These are phyloP conservation scores for Deroplatys truncata DNA, from an alignment of 2,888 invertebrate genomes.

Conservation along the genomic window DNA sequence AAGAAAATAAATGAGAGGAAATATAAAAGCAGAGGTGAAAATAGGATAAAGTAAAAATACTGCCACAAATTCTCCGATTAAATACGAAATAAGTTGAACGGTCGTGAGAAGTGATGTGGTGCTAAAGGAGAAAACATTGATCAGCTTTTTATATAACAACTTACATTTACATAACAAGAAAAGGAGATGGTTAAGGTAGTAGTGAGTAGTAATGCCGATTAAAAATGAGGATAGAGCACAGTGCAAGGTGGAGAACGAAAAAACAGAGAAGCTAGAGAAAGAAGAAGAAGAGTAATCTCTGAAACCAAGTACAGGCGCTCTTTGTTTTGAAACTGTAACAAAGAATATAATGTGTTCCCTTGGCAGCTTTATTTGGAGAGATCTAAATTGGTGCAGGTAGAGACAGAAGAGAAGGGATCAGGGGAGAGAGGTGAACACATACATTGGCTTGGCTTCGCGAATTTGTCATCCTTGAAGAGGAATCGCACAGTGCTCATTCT, in stretches of 20 bases:
- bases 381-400: neutral
- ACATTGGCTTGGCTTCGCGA: conserved; percentile 1
- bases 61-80: no score
- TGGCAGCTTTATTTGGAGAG: neutral
- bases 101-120: no score
- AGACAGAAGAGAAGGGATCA: neutral
- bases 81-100: no score
- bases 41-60: no score
- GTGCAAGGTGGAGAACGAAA: neutral
- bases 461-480: conserved; percentile 8
- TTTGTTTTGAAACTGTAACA: neutral
- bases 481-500: neutral
- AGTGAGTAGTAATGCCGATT: no score
- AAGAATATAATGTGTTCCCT: neutral
- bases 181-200: no score
- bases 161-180: no score
- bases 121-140: no score
- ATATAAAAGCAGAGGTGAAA: no score
- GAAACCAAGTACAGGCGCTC: neutral
- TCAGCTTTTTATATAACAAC: no score
- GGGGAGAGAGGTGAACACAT: neutral
- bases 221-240: no score
- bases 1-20: no score
- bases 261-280: neutral
- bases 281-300: neutral